phyloP scores from a whole-genome alignment of 2,888 invertebrate genomes.

The Thera britannica region DNA sequence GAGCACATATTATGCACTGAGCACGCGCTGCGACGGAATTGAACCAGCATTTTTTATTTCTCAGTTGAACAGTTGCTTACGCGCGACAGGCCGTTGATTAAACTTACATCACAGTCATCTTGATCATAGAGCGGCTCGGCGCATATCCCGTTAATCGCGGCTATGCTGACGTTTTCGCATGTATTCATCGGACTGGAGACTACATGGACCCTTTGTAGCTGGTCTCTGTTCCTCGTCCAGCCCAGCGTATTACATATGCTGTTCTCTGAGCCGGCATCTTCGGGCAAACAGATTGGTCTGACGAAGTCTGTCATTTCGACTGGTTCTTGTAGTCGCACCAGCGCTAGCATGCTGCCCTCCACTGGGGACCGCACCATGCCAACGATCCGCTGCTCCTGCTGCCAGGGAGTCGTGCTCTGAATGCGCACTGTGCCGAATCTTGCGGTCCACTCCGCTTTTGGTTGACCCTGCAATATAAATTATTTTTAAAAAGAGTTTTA shows the following conservation, averaged over 20 bases:
- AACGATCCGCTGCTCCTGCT: slow-evolving; percentile 92
- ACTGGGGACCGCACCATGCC: slow-evolving; percentile 96
- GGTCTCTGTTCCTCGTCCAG: slow-evolving; percentile 93
- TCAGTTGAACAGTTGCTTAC: no score
- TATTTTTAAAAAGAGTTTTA: background rate
- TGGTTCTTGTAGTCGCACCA: slow-evolving; percentile 91
- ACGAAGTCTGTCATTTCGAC: slow-evolving; percentile 92
- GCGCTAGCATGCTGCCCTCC: slow-evolving; percentile 93
- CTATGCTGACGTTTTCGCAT: slow-evolving; percentile 94
- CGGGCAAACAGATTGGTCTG: slow-evolving; percentile 91
- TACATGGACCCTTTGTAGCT: slow-evolving; percentile 92
- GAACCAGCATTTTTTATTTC: no score
- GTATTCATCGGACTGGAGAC: slow-evolving; percentile 90
- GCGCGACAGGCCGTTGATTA: background rate
- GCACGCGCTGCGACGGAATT: no score
- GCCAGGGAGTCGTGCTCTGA: slow-evolving; percentile 93
- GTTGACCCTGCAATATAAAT: slow-evolving; percentile 86
- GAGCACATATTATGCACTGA: no score
- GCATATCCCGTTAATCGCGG: slow-evolving; percentile 92
- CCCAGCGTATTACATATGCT: slow-evolving; percentile 92
- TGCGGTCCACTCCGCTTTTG: slow-evolving; percentile 94
- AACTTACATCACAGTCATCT: slow-evolving; percentile 93
- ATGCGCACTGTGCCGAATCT: slow-evolving; percentile 91
- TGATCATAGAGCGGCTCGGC: slow-evolving; percentile 91
- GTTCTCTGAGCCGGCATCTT: slow-evolving; percentile 69